phyloP scores from a whole-genome alignment of 1,140 invertebrate species.

The Achatina immaculata region DNA sequence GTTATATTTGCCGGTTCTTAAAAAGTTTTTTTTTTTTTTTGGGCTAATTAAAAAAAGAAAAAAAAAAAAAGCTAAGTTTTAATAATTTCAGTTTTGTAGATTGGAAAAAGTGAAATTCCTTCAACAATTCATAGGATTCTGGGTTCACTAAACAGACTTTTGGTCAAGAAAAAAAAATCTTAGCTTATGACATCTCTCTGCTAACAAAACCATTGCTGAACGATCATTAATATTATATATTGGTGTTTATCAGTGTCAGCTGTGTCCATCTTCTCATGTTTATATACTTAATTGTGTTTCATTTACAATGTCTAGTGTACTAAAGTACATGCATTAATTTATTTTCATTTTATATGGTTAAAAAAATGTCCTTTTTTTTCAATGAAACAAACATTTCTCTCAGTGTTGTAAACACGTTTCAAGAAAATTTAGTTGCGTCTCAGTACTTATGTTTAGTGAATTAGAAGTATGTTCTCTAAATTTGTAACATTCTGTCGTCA shows the following conservation, averaged over 20 bases:
- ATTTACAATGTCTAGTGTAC: slow-evolving; percentile 29
- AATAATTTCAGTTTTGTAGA: too few species aligned
- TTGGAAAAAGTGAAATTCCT: too few species aligned
- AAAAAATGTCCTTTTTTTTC: background rate
- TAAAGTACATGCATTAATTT: slow-evolving; percentile 22
- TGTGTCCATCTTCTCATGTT: background rate
- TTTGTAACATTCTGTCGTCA: too few species aligned
- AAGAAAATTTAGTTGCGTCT: slow-evolving; percentile 18
- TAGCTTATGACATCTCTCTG: background rate
- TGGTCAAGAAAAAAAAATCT: background rate
- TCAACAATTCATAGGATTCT: too few species aligned
- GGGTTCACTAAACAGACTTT: background rate
- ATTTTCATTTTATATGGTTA: slow-evolving; percentile 14
- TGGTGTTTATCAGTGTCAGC: slow-evolving; percentile 1
- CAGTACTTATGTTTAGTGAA: background rate
- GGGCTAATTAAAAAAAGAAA: too few species aligned
- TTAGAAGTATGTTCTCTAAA: background rate
- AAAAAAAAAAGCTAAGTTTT: too few species aligned
- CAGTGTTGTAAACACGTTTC: slow-evolving; percentile 8
- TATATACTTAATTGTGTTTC: slow-evolving; percentile 11
- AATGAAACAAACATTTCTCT: background rate
- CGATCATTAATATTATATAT: background rate
- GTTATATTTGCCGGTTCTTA: too few species aligned
- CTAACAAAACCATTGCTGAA: background rate
- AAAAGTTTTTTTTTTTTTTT: too few species aligned